Percentiles rank a stretch among this genome's conserved stretches.
These are phyloP conservation scores for Darevskia nairensis DNA, from an alignment of 2,797 vertebrate genomes.

Conservation along the genomic window DNA sequence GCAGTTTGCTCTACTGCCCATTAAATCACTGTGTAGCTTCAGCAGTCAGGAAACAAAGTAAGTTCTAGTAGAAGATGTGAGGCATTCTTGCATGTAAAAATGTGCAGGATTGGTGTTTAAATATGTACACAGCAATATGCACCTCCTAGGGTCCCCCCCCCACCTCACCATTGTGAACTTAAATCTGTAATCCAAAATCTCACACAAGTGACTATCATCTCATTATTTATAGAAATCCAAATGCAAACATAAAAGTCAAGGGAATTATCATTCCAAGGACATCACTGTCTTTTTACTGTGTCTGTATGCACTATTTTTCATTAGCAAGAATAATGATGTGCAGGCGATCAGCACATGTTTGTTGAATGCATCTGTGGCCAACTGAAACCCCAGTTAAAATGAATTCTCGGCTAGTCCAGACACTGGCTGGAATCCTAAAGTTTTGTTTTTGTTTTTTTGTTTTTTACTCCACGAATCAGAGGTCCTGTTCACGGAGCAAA, in stretches of 20 bases:
- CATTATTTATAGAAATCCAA: constrained; percentile 36
- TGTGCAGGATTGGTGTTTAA: neutral
- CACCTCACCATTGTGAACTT: neutral
- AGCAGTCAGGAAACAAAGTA: neutral
- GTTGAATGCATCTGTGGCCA: neutral
- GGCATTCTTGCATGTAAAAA: neutral
- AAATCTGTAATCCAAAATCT: constrained; percentile 29
- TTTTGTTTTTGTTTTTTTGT: neutral
- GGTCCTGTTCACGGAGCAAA: neutral
- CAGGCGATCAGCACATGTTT: neutral
- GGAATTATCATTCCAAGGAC: constrained; percentile 40
- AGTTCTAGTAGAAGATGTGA: neutral
- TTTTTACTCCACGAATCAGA: neutral
- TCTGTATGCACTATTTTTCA: constrained; percentile 23
- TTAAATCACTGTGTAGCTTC: neutral
- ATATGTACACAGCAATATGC: neutral
- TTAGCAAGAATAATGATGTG: constrained; percentile 30
- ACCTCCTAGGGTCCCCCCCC: neutral
- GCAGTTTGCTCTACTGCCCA: neutral
- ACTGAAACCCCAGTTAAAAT: neutral
- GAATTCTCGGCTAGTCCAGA: neutral
- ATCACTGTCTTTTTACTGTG: constrained; percentile 23
- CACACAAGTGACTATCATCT: constrained; percentile 11
- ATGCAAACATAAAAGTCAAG: constrained; percentile 31
- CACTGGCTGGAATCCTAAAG: neutral